Evolutionary conservation across 2,888 invertebrate genomes (phyloP).

Genomic region (Troides oblongomaculatus): DNA sequence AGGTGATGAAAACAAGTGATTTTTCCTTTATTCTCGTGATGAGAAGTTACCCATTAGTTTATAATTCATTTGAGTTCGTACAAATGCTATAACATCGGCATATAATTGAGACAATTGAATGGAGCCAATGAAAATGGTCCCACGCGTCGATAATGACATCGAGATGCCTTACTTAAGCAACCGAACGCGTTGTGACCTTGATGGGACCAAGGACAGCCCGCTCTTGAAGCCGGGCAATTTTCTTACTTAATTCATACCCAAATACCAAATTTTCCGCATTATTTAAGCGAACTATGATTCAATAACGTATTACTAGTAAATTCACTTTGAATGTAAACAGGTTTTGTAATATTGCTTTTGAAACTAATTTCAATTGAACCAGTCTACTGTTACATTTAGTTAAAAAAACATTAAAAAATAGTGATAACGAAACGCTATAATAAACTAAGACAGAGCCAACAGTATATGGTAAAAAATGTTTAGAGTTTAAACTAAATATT

Average conservation of each 20-base stretch:
- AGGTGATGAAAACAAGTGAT: neutral
- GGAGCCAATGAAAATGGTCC: constrained; percentile 25
- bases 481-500: neutral
- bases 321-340: constrained; percentile 1
- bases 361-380: neutral
- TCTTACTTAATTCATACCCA: neutral
- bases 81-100: constrained; percentile 5
- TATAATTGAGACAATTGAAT: constrained; percentile 23
- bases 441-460: too few relatives aligned
- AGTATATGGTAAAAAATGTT: too few relatives aligned
- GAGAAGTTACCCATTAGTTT: neutral
- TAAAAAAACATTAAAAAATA: neutral
- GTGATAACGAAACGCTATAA: neutral
- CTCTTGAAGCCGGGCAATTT: constrained; percentile 15
- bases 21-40: neutral
- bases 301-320: neutral
- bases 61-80: constrained; percentile 4
- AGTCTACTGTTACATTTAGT: neutral
- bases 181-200: constrained; percentile 24
- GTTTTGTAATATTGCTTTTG: neutral
- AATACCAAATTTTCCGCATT: neutral
- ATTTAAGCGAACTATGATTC: neutral
- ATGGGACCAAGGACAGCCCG: constrained; percentile 23
- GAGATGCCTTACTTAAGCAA: constrained; percentile 22
- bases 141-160: constrained; percentile 24